Base-by-base conservation (phyloP, 2,113 vertebrate genomes). In the Ranitomeya variabilis region DNA sequence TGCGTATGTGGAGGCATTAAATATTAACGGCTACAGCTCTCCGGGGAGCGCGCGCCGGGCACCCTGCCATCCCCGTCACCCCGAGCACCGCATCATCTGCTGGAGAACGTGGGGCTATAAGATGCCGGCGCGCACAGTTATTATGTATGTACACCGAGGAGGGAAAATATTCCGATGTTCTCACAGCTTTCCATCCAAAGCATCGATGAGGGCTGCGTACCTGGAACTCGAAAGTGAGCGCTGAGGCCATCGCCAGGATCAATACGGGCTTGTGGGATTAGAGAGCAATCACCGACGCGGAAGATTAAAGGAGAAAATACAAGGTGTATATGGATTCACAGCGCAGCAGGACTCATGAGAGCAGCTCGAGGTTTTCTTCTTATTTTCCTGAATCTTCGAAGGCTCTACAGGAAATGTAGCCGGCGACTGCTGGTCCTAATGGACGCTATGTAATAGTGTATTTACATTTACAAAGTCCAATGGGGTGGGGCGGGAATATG, bases 1-100 rank as follows among this genome's bases (percentile, higher is more conserved):
- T 87, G 90, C 19, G 87, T 80, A 26, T 91, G 88, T 83, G 90
- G 90, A 80, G 90, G 79, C 87, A 93, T 94, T 91, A 93, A 94
- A 92, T 92, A 93, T 92, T 91, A 92, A 93, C 91, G 91, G 88
- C 86, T 89, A 90, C 91, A 86, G 90, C 89, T 91, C 92, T 91
- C 92, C 64, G 83, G 91, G 93, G 92, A 91, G 91, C 92, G 92
- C 91, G 84, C 89, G 90, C 89, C 91, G 89, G 64, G 91, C 90
- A 85, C 74, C 84, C 79, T 82, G 71, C 67, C 12, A 59, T 45
- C 66, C 79, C 73, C 21, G 57, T 77, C 81, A 77, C 87, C 81
- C 74, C 19, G 18, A 78, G 74, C 31, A 21, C 45, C 59, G 57
- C 21, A 69, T 73, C 69, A 83, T 59, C 80, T 83, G 67, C 87